These are phyloP conservation scores for Porphyrio hochstetteri DNA, from an alignment of 2,113 vertebrate genomes.

Conservation along the genomic window DNA sequence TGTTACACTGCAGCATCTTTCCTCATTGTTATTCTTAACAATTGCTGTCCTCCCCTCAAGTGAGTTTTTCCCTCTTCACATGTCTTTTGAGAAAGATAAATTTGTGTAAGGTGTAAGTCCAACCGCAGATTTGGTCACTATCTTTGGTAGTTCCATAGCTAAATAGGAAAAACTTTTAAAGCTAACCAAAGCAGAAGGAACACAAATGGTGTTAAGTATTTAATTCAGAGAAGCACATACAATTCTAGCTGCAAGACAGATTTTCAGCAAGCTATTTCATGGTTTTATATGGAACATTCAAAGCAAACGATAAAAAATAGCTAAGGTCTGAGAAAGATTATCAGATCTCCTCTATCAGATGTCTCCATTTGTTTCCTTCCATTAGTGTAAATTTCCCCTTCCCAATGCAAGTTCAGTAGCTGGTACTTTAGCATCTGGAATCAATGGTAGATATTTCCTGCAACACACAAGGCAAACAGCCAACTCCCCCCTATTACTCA, in stretches of 20 bases:
- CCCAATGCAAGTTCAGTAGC: constrained; percentile 47
- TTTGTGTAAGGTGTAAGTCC: no score
- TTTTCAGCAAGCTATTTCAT: not conserved
- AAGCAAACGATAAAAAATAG: not conserved
- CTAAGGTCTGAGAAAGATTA: constrained; percentile 5
- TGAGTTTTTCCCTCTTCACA: not conserved
- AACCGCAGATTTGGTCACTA: not conserved
- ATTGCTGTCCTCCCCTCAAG: not conserved
- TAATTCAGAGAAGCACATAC: not conserved
- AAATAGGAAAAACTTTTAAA: not conserved
- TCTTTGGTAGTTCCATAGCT: not conserved
- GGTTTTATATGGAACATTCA: not conserved
- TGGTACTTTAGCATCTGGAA: constrained; percentile 58
- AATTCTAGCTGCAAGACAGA: not conserved
- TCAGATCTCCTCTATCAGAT: constrained; percentile 63
- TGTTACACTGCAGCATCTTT: not conserved
- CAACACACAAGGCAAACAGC: constrained; percentile 36
- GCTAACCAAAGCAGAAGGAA: not conserved
- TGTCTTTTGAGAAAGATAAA: not conserved
- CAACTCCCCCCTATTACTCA: constrained; percentile 47
- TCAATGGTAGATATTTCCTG: constrained; percentile 62
- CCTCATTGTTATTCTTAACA: not conserved
- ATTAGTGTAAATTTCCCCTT: constrained; percentile 68
- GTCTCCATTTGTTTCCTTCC: constrained; percentile 66
- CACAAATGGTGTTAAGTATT: not conserved